These are phyloP conservation scores for Oceanodroma tethys DNA, from an alignment of 2,113 vertebrate species.

Conservation along the genomic window DNA sequence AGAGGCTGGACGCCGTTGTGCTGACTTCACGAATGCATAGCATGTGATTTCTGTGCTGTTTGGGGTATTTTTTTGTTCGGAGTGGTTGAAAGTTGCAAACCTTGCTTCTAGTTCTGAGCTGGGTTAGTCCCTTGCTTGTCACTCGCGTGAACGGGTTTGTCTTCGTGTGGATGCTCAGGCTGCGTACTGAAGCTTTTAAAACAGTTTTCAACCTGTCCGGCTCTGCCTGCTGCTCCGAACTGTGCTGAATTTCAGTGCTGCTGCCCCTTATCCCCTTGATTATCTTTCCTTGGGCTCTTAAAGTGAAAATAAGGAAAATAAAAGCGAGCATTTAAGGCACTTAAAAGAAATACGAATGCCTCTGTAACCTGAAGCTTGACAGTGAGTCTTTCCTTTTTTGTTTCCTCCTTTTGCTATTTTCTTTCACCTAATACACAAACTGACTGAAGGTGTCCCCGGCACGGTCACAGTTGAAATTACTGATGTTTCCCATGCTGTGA, in stretches of 20 bases:
- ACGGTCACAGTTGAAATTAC: neutral
- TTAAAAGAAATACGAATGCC: neutral
- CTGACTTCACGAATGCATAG: neutral
- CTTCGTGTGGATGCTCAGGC: neutral
- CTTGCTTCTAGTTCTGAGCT: neutral
- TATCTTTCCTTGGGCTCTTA: neutral
- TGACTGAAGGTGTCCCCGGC: neutral
- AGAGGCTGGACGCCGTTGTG: neutral
- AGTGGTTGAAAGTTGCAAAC: neutral
- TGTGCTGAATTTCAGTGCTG: neutral
- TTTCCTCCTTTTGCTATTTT: neutral
- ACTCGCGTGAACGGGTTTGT: fast-evolving
- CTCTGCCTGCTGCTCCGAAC: neutral
- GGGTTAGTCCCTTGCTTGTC: neutral
- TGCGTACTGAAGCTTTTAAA: neutral
- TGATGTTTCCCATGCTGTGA: neutral
- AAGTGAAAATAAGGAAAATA: neutral
- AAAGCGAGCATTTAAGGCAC: neutral
- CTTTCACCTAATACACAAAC: neutral
- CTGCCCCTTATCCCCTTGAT: neutral
- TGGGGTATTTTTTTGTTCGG: neutral
- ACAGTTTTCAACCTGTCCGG: neutral
- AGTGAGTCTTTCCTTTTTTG: neutral
- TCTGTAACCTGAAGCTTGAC: neutral
- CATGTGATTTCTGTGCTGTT: neutral